Evolutionary conservation across 2,888 invertebrate species (phyloP).

Genomic region (Troides aeacus): DNA sequence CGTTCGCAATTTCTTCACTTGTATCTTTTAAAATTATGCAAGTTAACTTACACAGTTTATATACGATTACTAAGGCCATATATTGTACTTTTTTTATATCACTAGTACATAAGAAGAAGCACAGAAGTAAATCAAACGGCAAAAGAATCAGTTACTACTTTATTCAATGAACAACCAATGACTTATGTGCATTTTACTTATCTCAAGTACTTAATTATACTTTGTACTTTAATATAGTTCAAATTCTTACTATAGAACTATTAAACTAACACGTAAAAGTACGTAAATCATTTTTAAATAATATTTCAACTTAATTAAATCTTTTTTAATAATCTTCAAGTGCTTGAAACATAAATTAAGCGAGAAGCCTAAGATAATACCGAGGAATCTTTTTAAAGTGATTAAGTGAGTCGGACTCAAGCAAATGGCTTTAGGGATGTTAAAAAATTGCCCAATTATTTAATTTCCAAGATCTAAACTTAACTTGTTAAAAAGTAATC

Average conservation of each 20-base stretch:
- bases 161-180: no score
- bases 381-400: constrained; percentile 15
- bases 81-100: no score
- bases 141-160: no score
- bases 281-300: background rate
- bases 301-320: constrained; percentile 2
- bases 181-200: no score
- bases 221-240: no score
- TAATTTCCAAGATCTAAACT: constrained; percentile 18
- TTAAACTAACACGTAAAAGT: background rate
- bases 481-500: constrained; percentile 19
- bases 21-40: no score
- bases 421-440: constrained; percentile 13
- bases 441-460: constrained; percentile 22
- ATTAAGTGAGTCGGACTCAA: constrained; percentile 13
- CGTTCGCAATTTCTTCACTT: no score
- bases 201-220: no score
- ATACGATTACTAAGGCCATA: no score
- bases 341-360: constrained; percentile 15
- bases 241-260: background rate
- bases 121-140: no score
- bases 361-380: constrained; percentile 9
- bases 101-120: no score
- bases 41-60: no score
- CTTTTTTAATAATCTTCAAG: constrained; percentile 4